Evolutionary conservation across 2,888 invertebrate species (phyloP).

Genomic region (Tachina grossa): DNA sequence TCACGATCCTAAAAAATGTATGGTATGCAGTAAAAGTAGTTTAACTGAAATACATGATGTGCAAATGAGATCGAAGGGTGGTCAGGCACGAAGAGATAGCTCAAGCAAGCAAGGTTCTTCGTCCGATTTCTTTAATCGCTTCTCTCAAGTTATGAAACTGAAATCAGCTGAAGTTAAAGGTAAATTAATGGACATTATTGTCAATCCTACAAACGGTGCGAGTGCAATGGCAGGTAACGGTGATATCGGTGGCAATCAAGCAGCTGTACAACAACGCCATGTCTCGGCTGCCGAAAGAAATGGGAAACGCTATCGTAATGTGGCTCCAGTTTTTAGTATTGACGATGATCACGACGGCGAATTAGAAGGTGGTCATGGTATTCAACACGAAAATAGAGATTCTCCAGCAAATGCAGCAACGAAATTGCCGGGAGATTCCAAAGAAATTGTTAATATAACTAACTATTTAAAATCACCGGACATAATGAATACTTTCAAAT

Average conservation of each 20-base stretch:
- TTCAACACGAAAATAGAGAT: constrained; percentile 74
- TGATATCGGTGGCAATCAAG: constrained; percentile 40
- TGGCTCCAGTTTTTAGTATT: constrained; percentile 96
- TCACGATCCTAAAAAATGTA: constrained; percentile 91
- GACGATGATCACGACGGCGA: constrained; percentile 91
- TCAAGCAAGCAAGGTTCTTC: constrained; percentile 79
- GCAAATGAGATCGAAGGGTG: constrained; percentile 49
- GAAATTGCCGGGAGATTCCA: constrained; percentile 85
- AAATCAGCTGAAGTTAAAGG: constrained; percentile 96
- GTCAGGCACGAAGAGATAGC: constrained; percentile 65
- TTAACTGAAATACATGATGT: constrained; percentile 61
- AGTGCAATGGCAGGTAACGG: constrained; percentile 15
- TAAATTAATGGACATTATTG: constrained; percentile 95
- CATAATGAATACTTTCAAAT: constrained; percentile 93
- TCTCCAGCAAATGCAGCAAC: constrained; percentile 82
- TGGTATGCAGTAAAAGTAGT: constrained; percentile 88
- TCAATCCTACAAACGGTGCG: constrained; percentile 86
- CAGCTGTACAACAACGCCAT: constrained; percentile 85
- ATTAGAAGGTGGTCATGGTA: constrained; percentile 48
- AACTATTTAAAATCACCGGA: constrained; percentile 92
- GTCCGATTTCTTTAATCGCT: constrained; percentile 90
- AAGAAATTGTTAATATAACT: constrained; percentile 91
- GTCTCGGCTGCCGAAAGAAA: constrained; percentile 92
- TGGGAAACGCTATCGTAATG: constrained; percentile 94
- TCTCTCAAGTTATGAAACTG: constrained; percentile 93